These are phyloP conservation scores for Elephantulus edwardii DNA, from an alignment of 2,113 vertebrate species.

Conservation along the genomic window DNA sequence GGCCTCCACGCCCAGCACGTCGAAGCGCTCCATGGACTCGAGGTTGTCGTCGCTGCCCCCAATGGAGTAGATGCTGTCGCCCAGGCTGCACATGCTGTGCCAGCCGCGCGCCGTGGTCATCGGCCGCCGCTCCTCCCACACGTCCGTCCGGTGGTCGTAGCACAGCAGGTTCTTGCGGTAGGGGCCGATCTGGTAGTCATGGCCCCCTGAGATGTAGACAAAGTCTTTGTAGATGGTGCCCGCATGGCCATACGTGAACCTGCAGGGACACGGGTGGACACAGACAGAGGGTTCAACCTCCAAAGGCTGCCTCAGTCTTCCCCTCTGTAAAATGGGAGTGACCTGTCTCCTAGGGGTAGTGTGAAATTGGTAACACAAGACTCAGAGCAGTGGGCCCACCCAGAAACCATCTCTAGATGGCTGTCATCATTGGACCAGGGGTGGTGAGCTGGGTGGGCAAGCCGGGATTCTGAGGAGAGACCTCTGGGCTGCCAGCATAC, in stretches of 20 bases:
- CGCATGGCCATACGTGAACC: conserved; percentile 94
- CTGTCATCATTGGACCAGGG: background rate
- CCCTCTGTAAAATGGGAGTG: background rate
- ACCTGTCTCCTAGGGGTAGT: fast-evolving
- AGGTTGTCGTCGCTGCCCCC: conserved; percentile 94
- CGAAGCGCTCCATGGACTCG: conserved; percentile 94
- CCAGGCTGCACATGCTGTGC: conserved; percentile 96
- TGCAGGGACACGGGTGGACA: conserved; percentile 52
- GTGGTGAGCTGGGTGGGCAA: background rate
- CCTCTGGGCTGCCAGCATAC: background rate
- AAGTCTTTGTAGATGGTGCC: conserved; percentile 91
- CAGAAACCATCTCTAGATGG: fast-evolving
- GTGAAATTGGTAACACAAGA: fast-evolving
- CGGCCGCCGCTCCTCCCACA: conserved; percentile 90
- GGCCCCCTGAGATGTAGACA: conserved; percentile 95
- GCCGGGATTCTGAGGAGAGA: fast-evolving
- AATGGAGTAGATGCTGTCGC: conserved; percentile 91
- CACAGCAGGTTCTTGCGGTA: conserved; percentile 94
- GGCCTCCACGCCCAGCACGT: conserved; percentile 93
- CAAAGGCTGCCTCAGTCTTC: fast-evolving
- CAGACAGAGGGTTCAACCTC: background rate
- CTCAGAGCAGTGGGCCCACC: background rate
- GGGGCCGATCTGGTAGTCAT: conserved; percentile 95
- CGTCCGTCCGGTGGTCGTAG: conserved; percentile 87
- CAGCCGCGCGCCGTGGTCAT: conserved; percentile 93